Evolutionary conservation across 2,113 vertebrate genomes (phyloP), one percentile per base, ranked within the genome.

Genomic region (Myodes glareolus): DNA sequence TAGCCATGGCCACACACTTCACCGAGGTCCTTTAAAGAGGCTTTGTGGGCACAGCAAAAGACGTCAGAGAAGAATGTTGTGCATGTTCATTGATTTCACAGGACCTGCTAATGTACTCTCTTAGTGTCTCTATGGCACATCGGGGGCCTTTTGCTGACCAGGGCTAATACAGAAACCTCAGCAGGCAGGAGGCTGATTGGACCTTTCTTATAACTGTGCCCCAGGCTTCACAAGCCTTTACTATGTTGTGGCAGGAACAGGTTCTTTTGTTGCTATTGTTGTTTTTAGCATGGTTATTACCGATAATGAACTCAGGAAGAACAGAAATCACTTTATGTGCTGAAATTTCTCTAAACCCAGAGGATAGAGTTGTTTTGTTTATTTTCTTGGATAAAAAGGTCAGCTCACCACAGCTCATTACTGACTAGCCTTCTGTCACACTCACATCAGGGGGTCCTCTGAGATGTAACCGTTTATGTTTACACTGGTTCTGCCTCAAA

Each of bases 401-500:
- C 76, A 82, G 2, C 67, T 68, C 27, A 21, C 86, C 25, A 11
- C 33, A 92, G 31, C 65, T 96, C 27, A 58, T 92, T 86, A 92
- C 58, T 82, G 77, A 88, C 78, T 63, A 70, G 50, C 0, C 33
- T 88, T 86, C 25, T 72, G 80, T 97, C 72, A 50, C 23, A 68
- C 21, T 84, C 61, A 90, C 3, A 55, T 9, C 27, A 45, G 31
- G 33, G 58, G 58, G n/a, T 84, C 73, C 67, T 45, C 16, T 75
- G 73, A 88, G 89, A 88, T 84, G 88, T 19, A 17, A 29, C 21
- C 12, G 33, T 92, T 90, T 94, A 75, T 95, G 86, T 90, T 91
- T 92, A 92, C 2, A 52, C 25, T 65, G 33, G 19, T 70, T 96
- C 45, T 33, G 50, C 27, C n/a, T 82, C 76, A 78, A 39, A 31